These are phyloP conservation scores for Perdita meconis DNA, from an alignment of 2,888 invertebrate species.

Conservation along the genomic window DNA sequence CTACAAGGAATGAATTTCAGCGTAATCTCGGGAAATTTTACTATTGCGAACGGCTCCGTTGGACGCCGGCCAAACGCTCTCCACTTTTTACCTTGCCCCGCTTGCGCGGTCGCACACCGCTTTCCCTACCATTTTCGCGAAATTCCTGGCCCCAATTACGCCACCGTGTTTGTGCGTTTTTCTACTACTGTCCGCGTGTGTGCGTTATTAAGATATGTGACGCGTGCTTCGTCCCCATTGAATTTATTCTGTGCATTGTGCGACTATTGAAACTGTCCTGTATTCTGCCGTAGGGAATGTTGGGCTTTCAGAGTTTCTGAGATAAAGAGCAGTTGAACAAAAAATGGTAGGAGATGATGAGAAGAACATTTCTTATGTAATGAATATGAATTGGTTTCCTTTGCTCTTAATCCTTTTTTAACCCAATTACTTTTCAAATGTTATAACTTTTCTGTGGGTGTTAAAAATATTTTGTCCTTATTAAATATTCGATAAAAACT, in stretches of 20 bases:
- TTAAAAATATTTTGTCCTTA: too few relatives aligned
- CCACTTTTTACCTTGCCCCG: constrained; percentile 15
- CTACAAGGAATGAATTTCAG: constrained; percentile 43
- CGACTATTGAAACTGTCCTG: neutral
- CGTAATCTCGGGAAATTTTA: constrained; percentile 56
- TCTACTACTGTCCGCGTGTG: neutral
- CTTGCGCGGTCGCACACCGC: constrained; percentile 24
- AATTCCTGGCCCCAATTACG: constrained; percentile 32
- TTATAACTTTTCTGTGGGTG: too few relatives aligned
- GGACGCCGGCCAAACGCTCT: constrained; percentile 56
- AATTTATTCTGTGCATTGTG: neutral
- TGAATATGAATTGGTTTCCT: too few relatives aligned
- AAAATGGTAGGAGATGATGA: too few relatives aligned
- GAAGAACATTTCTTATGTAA: too few relatives aligned
- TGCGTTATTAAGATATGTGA: constrained; percentile 3
- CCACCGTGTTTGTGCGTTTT: neutral
- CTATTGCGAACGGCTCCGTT: constrained; percentile 41
- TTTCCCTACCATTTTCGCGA: constrained; percentile 36
- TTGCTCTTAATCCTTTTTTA: too few relatives aligned
- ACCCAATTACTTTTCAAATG: too few relatives aligned
- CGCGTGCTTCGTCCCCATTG: neutral
- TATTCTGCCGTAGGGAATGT: too few relatives aligned
- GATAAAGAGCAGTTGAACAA: too few relatives aligned
- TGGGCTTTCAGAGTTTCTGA: too few relatives aligned
- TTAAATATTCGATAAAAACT: too few relatives aligned